Conservation (phyloP, 2,113 vertebrate species). For the Delphinus delphis region DNA sequence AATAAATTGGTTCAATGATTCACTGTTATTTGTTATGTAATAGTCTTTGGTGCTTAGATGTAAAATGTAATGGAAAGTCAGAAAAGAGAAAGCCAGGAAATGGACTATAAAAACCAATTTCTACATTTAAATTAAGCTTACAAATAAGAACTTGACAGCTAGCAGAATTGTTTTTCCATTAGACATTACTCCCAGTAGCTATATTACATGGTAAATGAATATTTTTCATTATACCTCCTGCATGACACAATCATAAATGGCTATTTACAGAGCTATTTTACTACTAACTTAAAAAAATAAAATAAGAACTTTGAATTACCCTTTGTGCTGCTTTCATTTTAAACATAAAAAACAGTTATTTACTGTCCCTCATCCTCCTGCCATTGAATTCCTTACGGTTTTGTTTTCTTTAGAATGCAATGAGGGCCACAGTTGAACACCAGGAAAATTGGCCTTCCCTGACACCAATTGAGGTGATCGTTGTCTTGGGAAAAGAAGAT, state of each 20-base stretch:
- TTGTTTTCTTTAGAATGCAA: constrained; percentile 91
- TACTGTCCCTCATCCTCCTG: not conserved
- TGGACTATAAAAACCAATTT: constrained; percentile 74
- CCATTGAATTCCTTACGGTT: not conserved
- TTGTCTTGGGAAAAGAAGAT: constrained; percentile 95
- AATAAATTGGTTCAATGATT: constrained; percentile 73
- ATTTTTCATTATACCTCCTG: constrained; percentile 59
- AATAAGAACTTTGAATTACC: constrained; percentile 36
- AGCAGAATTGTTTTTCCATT: constrained; percentile 72
- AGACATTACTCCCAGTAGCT: constrained; percentile 61
- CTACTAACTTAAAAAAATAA: constrained; percentile 41
- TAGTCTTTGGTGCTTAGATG: constrained; percentile 51
- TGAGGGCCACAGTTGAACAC: constrained; percentile 97
- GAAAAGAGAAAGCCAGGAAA: constrained; percentile 66
- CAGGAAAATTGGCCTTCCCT: constrained; percentile 89
- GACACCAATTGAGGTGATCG: constrained; percentile 91
- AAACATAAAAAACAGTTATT: constrained; percentile 42
- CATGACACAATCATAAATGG: constrained; percentile 58
- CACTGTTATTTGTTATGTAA: constrained; percentile 68
- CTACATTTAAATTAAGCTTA: constrained; percentile 76
- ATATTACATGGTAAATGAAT: constrained; percentile 62
- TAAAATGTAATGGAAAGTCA: constrained; percentile 73
- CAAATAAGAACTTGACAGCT: constrained; percentile 72
- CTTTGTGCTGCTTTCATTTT: constrained; percentile 56
- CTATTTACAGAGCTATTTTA: constrained; percentile 62